These are phyloP conservation scores for Lordiphosa andalusiaca DNA, from an alignment of 2,888 invertebrate genomes.

Conservation along the genomic window DNA sequence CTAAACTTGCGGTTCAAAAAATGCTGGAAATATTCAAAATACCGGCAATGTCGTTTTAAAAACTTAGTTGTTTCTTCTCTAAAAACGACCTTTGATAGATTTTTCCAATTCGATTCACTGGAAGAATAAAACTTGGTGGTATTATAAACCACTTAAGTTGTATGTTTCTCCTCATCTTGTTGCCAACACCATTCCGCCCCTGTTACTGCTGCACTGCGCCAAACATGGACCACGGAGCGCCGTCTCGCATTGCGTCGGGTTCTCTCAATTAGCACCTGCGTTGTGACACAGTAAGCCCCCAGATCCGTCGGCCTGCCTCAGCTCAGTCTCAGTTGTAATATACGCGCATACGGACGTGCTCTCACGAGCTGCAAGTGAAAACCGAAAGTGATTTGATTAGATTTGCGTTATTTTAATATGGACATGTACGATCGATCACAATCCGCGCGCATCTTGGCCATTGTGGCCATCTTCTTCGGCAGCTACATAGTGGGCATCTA, in stretches of 20 bases:
- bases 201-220: conserved; percentile 8
- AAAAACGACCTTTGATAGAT: too few relatives aligned
- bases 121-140: too few relatives aligned
- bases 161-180: background rate
- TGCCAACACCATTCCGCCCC: conserved; percentile 12
- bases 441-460: conserved; percentile 50
- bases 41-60: too few relatives aligned
- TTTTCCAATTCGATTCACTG: too few relatives aligned
- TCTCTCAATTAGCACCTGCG: conserved; percentile 51
- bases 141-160: too few relatives aligned
- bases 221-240: conserved; percentile 3
- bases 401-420: conserved; percentile 6
- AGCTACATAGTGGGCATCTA: conserved; percentile 52
- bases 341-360: conserved; percentile 46
- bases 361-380: conserved; percentile 40
- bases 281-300: conserved; percentile 52
- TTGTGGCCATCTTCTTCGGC: conserved; percentile 54
- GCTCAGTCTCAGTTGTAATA: conserved; percentile 56
- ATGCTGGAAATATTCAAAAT: too few relatives aligned
- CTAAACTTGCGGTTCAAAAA: too few relatives aligned
- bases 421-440: conserved; percentile 37
- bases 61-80: too few relatives aligned
- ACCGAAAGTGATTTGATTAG: conserved; percentile 55
- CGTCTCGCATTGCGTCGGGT: conserved; percentile 23
- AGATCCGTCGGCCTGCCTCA: conserved; percentile 28